These are phyloP conservation scores for Cichladusa arquata DNA, from an alignment of 2,113 vertebrate genomes.

Conservation along the genomic window DNA sequence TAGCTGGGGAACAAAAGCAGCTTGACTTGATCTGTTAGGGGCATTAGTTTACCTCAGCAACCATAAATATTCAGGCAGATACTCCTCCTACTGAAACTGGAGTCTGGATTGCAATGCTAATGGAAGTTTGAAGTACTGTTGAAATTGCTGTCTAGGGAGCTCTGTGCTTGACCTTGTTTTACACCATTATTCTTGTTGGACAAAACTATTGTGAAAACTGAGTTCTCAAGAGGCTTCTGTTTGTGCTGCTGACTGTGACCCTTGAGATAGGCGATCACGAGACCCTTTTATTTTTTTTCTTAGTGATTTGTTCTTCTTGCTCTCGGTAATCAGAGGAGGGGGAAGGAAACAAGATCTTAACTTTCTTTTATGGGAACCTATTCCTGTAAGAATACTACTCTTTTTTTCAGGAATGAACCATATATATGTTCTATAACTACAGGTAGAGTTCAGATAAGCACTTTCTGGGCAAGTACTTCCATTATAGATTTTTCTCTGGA, in stretches of 20 bases:
- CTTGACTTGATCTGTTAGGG: neutral
- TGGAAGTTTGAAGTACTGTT: neutral
- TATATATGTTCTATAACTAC: neutral
- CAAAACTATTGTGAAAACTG: conserved; percentile 1
- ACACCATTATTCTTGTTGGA: neutral
- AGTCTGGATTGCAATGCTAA: neutral
- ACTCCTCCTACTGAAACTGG: neutral
- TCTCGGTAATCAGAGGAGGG: neutral
- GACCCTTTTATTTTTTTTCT: neutral
- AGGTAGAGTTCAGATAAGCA: neutral
- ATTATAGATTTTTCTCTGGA: neutral
- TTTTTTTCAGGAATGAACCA: neutral
- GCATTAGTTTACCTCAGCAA: neutral
- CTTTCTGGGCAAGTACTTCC: neutral
- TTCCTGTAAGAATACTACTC: neutral
- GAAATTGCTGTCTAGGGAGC: neutral
- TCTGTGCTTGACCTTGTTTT: conserved; percentile 10
- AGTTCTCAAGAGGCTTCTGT: conserved; percentile 16
- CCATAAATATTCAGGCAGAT: neutral
- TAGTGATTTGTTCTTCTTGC: neutral
- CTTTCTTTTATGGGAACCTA: neutral
- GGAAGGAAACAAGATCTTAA: neutral
- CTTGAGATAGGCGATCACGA: neutral
- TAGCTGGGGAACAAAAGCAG: neutral
- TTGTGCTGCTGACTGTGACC: neutral